Conservation (phyloP, 1,140 invertebrate species). For the Caenorhabditis tropicalis region DNA sequence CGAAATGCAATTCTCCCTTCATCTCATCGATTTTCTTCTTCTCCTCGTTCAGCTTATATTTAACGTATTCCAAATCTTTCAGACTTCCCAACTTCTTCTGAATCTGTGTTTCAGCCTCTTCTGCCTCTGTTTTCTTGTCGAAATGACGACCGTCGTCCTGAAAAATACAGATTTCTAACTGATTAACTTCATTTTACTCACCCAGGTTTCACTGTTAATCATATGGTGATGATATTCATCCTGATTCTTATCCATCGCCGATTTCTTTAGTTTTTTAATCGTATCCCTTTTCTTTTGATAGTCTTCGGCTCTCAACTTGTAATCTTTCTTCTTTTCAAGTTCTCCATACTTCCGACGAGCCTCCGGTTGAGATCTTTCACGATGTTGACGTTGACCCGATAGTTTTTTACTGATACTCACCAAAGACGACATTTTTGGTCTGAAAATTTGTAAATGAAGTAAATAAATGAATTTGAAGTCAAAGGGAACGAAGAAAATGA, state of each 20-base stretch:
- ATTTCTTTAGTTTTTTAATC: conserved; percentile 82
- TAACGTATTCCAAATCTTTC: conserved; percentile 88
- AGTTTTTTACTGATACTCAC: conserved; percentile 54
- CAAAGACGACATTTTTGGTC: conserved; percentile 42
- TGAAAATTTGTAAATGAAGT: neutral
- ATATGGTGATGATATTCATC: conserved; percentile 99
- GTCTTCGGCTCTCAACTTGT: conserved; percentile 81
- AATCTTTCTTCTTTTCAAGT: conserved; percentile 95
- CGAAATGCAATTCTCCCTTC: conserved; percentile 83
- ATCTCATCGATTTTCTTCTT: conserved; percentile 85
- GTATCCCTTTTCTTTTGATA: conserved; percentile 80
- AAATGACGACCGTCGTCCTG: conserved; percentile 50
- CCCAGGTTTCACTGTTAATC: conserved; percentile 86
- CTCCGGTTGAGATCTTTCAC: conserved; percentile 80
- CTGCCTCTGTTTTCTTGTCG: conserved; percentile 44
- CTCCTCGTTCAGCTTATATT: conserved; percentile 85
- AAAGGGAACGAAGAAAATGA: neutral
- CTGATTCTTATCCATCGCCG: conserved; percentile 89
- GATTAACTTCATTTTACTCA: conserved; percentile 73
- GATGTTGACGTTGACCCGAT: conserved; percentile 51
- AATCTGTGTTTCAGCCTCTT: conserved; percentile 77
- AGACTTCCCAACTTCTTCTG: conserved; percentile 88
- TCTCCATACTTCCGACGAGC: conserved; percentile 83
- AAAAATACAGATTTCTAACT: neutral
- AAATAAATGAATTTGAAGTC: neutral